Conservation (phyloP, 2,113 vertebrate species). For the Cyrtonyx montezumae region DNA sequence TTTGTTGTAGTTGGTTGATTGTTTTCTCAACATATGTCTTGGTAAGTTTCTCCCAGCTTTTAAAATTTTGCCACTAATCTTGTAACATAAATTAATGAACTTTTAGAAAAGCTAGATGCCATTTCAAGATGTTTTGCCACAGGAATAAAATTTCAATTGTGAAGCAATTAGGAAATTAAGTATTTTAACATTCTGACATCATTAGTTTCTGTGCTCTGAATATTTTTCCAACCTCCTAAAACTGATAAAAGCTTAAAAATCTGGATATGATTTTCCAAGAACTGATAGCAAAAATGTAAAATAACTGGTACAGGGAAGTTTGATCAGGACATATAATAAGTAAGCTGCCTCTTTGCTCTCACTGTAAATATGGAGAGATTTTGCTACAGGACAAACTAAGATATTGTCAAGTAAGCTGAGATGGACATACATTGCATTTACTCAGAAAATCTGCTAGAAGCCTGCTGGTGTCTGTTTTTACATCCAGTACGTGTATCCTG, state of each 20-base stretch:
- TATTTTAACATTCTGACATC: background rate
- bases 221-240: background rate
- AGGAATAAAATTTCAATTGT: background rate
- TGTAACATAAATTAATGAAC: background rate
- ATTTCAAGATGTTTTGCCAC: background rate
- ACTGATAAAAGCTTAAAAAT: background rate
- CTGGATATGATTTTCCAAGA: background rate
- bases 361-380: background rate
- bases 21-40: background rate
- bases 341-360: background rate
- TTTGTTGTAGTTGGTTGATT: background rate
- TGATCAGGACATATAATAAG: rapidly evolving
- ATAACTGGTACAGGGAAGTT: background rate
- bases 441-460: background rate
- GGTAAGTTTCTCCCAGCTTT: background rate
- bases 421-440: background rate
- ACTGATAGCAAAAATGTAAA: background rate
- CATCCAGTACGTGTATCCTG: background rate
- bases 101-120: background rate
- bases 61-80: background rate
- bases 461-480: background rate
- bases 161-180: background rate
- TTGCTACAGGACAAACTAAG: background rate
- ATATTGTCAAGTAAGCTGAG: background rate
- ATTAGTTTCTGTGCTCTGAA: background rate